Conservation (phyloP, 2,797 vertebrate genomes). For the Sebastes trivittatus region DNA sequence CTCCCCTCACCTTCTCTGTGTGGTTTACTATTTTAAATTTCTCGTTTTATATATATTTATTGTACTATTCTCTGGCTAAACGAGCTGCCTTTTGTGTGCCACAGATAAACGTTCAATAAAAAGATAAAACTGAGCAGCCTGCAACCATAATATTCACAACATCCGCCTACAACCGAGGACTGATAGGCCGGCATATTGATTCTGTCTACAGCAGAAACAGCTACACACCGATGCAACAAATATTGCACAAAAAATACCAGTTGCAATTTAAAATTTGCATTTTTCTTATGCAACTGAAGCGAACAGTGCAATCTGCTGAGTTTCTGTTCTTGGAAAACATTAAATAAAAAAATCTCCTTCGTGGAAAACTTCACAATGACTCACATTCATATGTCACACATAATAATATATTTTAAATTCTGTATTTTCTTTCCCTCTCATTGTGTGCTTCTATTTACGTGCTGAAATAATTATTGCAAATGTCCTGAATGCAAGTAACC, state of each 20-base stretch:
- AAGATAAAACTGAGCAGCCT: background rate
- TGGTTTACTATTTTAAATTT: background rate
- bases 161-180: background rate
- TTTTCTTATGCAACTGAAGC: background rate
- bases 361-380: background rate
- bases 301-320: background rate
- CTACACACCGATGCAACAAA: background rate
- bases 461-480: background rate
- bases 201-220: background rate
- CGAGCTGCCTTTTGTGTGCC: background rate
- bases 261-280: background rate
- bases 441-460: background rate
- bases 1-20: background rate
- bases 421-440: background rate
- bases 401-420: background rate
- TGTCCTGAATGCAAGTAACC: background rate
- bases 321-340: background rate
- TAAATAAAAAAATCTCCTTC: background rate
- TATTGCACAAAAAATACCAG: background rate
- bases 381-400: background rate
- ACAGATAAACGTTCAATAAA: background rate
- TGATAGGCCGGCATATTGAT: conserved; percentile 11
- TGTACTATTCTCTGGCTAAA: background rate
- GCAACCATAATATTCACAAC: background rate
- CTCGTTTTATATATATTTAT: no score